Base-by-base conservation (phyloP, 2,888 invertebrate species). In the Pycnomerus fuliginosus region DNA sequence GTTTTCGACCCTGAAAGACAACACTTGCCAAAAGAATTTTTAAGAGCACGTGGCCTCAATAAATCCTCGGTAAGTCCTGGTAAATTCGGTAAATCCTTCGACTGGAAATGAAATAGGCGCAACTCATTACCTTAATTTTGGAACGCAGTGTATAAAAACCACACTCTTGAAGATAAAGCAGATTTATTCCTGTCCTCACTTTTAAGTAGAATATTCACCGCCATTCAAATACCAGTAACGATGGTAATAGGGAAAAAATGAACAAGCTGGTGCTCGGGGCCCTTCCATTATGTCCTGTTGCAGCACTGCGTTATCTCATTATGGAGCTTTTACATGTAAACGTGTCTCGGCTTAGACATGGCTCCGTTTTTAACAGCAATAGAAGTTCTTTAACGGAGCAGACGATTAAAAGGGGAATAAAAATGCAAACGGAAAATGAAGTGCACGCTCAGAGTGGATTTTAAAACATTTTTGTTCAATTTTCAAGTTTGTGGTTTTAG, bases 241-340 rank as follows among this genome's bases (percentile, higher is more conserved):
- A 24, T 27, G 10, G 36, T 43, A 36, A 36, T 35, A 36, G 42
- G 42, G 42, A 32, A 43, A 43, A 43, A 43, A 43, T 43, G 35
- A 35, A 43, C 36, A 43, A 43, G 42, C 36, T 36, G 42, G 30
- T 36, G 42, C 42, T 36, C 31, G 14, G 12, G 42, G 42, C 36
- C 15, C 15, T 36, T 36, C 35, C 35, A 42, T 40, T 40, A 40
- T 40, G 32, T 24, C 32, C 40, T 12, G 40, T 40, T 40, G 33
- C 30, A 15, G 35, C 34, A 14, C 30, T 24, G 29, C 42, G 42
- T 35, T 42, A 42, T 42, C 42, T 42, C 42, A 43, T 43, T 43
- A 43, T 36, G 23, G 32, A 43, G 42, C 42, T 43, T 43, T 43
- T 43, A 35, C 31, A 36, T 36, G 36, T 36, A n/a, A n/a, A n/a